Evolutionary conservation across 2,113 vertebrate species (phyloP).

Genomic region (Myodes glareolus): DNA sequence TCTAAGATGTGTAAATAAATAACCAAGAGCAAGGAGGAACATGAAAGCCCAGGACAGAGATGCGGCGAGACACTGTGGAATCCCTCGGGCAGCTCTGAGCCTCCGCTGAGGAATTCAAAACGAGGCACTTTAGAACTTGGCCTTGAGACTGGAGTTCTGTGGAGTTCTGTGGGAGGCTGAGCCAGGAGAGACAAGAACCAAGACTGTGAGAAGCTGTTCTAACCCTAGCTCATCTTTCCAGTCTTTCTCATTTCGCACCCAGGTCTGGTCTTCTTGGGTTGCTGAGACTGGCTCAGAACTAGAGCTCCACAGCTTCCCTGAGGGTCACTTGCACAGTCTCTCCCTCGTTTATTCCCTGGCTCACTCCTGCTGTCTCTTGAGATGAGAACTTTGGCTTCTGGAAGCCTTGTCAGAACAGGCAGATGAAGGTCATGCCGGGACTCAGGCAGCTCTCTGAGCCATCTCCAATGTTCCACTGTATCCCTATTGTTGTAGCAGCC

Average conservation of each 20-base stretch:
- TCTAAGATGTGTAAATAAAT: constrained; percentile 74
- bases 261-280: not conserved
- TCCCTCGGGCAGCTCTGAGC: not conserved
- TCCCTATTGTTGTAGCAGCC: not conserved
- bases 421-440: not conserved
- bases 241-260: not conserved
- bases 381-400: not conserved
- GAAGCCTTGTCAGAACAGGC: not conserved
- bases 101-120: not conserved
- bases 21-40: constrained; percentile 58
- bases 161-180: not conserved
- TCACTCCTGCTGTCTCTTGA: not conserved
- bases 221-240: not conserved
- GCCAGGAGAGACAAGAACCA: not conserved
- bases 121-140: not conserved
- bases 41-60: not conserved
- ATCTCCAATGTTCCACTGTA: not conserved
- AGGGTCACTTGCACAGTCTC: not conserved
- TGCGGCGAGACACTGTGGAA: not conserved
- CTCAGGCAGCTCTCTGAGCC: not conserved
- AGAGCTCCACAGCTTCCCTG: not conserved
- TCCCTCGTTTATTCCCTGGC: not conserved
- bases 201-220: not conserved
- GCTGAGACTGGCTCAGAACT: not conserved
- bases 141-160: not conserved